Conservation (phyloP, 2,888 invertebrate species). For the Gari tellinella region DNA sequence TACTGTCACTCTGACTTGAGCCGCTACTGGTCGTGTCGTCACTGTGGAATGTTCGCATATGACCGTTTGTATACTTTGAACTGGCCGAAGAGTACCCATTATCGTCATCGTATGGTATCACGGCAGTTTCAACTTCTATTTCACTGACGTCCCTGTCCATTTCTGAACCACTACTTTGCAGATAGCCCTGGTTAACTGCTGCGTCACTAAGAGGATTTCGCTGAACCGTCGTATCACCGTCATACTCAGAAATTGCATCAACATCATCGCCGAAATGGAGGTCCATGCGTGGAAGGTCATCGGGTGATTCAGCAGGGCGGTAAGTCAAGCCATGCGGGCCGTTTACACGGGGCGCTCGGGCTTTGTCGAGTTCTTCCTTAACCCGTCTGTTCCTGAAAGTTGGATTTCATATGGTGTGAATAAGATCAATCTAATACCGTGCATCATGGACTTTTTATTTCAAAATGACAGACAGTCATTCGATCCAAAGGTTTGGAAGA, state of each 20-base stretch:
- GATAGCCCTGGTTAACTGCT: constrained; percentile 59
- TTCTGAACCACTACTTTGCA: constrained; percentile 63
- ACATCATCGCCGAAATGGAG: constrained; percentile 56
- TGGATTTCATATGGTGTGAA: too few relatives aligned
- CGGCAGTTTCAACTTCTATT: constrained; percentile 71
- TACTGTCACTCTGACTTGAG: constrained; percentile 69
- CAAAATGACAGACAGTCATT: too few relatives aligned
- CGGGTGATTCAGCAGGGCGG: constrained; percentile 64
- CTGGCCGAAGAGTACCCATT: constrained; percentile 41
- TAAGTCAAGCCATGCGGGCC: constrained; percentile 73
- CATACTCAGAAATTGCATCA: constrained; percentile 61
- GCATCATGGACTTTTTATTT: too few relatives aligned
- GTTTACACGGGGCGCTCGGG: constrained; percentile 59
- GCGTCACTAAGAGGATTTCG: constrained; percentile 65
- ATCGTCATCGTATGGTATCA: constrained; percentile 66
- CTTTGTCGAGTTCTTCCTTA: constrained; percentile 69
- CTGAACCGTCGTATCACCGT: constrained; percentile 64
- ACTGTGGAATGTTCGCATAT: constrained; percentile 60
- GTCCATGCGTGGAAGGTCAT: constrained; percentile 62
- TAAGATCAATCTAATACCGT: too few relatives aligned
- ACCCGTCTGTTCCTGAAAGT: constrained; percentile 63
- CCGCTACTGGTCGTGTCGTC: constrained; percentile 66
- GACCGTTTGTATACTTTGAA: constrained; percentile 43
- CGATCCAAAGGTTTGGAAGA: too few relatives aligned
- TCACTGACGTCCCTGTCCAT: constrained; percentile 64